A percentile compares a stretch with the other conserved stretches of the same genome.
Conservation (phyloP, 2,797 vertebrate genomes). For the Florisuga fusca region DNA sequence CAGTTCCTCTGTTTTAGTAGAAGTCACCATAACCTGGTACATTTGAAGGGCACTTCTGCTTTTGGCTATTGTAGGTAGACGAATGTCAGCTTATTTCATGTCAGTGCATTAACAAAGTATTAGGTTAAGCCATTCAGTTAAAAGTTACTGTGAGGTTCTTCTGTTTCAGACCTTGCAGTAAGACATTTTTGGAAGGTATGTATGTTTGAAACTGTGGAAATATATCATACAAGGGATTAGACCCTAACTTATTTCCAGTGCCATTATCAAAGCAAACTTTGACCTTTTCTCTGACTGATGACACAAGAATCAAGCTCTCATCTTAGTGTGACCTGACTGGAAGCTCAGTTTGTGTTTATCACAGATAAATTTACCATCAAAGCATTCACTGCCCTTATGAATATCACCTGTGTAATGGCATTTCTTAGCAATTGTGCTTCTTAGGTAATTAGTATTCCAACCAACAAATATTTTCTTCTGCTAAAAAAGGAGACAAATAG, state of each 20-base stretch:
- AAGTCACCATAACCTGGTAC: neutral
- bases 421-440: neutral
- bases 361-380: neutral
- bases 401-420: neutral
- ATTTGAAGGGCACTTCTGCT: constrained; percentile 16
- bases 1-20: neutral
- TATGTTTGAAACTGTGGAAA: neutral
- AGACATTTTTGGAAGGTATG: neutral
- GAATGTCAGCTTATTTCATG: neutral
- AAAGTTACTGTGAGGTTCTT: neutral
- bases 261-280: neutral
- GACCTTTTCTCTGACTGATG: neutral
- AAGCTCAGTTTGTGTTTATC: neutral
- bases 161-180: neutral
- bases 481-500: neutral
- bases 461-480: neutral
- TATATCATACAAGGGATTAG: neutral
- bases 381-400: neutral
- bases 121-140: neutral
- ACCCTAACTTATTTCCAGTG: neutral
- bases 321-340: neutral
- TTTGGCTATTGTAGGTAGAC: neutral
- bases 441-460: neutral
- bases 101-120: neutral
- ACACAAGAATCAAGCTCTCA: neutral